Conservation (phyloP, 2,797 vertebrate genomes). For the Pteronotus mesoamericanus region DNA sequence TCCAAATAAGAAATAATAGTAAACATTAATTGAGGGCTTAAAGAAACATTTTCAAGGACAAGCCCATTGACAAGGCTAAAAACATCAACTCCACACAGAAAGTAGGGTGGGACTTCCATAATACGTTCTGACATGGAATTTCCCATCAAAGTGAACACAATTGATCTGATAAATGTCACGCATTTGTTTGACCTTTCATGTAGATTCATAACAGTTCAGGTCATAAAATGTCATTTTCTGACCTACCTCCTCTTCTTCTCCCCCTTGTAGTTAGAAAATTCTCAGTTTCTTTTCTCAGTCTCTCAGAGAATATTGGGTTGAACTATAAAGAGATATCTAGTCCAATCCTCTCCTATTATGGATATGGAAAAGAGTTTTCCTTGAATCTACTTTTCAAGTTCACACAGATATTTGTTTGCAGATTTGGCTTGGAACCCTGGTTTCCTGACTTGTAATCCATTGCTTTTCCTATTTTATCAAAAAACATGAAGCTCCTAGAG, state of each 20-base stretch:
- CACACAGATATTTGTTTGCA: background rate
- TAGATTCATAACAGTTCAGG: constrained; percentile 43
- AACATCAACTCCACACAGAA: background rate
- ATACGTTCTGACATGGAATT: background rate
- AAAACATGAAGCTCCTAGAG: background rate
- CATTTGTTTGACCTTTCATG: constrained; percentile 57
- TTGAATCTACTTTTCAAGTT: background rate
- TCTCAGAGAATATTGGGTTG: background rate
- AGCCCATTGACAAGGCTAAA: background rate
- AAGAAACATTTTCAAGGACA: background rate
- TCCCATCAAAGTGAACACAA: constrained; percentile 37
- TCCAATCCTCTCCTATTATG: background rate
- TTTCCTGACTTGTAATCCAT: background rate
- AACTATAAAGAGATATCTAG: background rate
- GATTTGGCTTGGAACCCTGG: background rate
- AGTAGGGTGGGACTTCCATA: background rate
- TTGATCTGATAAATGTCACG: constrained; percentile 46
- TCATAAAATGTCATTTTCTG: constrained; percentile 55
- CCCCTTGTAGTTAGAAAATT: constrained; percentile 8
- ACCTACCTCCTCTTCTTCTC: background rate
- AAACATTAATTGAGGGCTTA: background rate
- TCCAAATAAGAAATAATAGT: constrained; percentile 11
- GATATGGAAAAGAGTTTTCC: background rate
- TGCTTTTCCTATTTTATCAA: background rate
- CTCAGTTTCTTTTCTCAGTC: background rate